Conservation (phyloP, 1,140 invertebrate species). For the Drosophila kikkawai region DNA sequence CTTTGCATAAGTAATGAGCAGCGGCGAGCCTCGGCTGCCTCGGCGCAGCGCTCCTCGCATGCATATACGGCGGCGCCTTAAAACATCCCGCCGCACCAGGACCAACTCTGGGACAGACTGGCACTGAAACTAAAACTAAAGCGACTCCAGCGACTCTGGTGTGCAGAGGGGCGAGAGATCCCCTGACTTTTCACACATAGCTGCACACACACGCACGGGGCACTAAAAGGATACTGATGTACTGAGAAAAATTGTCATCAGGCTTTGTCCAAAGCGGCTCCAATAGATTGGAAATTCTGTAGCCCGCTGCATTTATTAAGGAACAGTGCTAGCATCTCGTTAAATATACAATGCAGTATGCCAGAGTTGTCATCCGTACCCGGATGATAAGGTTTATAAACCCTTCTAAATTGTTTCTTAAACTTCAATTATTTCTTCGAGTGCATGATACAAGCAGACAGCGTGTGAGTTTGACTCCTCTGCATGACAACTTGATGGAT, state of each 20-base stretch:
- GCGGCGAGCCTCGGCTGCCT: constrained; percentile 20
- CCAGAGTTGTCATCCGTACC: background rate
- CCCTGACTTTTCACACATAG: constrained; percentile 68
- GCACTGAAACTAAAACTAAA: constrained; percentile 49
- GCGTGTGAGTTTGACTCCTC: constrained; percentile 25
- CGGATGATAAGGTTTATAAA: background rate
- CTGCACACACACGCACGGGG: constrained; percentile 49
- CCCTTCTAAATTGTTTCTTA: background rate
- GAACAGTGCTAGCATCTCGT: background rate
- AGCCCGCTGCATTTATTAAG: no score
- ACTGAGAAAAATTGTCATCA: constrained; percentile 2
- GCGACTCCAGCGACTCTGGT: constrained; percentile 19
- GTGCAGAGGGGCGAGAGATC: constrained; percentile 41
- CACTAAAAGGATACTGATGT: constrained; percentile 16
- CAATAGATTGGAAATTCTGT: background rate
- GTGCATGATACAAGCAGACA: constrained; percentile 6
- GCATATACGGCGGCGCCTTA: constrained; percentile 21
- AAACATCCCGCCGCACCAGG: constrained; percentile 32
- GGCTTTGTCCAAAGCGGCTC: background rate
- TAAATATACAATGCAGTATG: background rate
- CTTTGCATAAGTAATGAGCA: constrained; percentile 78
- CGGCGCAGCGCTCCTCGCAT: constrained; percentile 6
- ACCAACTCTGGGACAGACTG: constrained; percentile 22
- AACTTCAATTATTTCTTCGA: background rate
- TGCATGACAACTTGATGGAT: constrained; percentile 69